Percentiles rank a stretch among this genome's conserved stretches.
phyloP scores from a whole-genome alignment of 2,888 invertebrate species.

The Danaus chrysippus region DNA sequence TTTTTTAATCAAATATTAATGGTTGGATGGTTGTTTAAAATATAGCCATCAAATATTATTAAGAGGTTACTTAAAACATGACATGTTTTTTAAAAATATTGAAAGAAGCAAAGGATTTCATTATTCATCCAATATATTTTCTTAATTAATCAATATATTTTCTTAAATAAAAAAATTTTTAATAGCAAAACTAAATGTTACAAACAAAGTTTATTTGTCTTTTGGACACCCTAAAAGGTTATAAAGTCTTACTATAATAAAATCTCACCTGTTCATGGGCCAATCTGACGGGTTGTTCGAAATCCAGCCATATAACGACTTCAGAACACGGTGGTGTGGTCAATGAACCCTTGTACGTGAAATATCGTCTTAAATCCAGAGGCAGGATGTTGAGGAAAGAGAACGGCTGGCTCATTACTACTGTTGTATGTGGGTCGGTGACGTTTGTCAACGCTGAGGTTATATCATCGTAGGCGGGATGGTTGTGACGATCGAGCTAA shows the following conservation, averaged over 20 bases:
- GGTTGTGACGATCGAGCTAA: conserved; percentile 71
- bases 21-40: too few species aligned
- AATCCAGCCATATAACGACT: conserved; percentile 92
- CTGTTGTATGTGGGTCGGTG: conserved; percentile 72
- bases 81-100: too few species aligned
- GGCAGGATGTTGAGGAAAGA: conserved; percentile 77
- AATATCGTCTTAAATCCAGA: conserved; percentile 81
- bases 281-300: conserved; percentile 83
- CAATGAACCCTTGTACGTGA: conserved; percentile 90
- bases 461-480: conserved; percentile 79
- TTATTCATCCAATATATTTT: too few species aligned
- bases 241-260: neutral
- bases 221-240: too few species aligned
- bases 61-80: too few species aligned
- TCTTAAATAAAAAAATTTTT: neutral
- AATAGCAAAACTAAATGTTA: neutral
- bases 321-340: conserved; percentile 93
- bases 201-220: neutral
- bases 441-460: conserved; percentile 77
- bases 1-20: neutral
- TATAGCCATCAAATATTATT: too few species aligned
- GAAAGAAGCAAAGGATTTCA: too few species aligned
- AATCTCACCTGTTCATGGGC: conserved; percentile 81
- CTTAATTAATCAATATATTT: too few species aligned
- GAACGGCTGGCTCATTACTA: conserved; percentile 69